Base-by-base conservation (phyloP, 2,113 vertebrate species). In the Equus quagga region DNA sequence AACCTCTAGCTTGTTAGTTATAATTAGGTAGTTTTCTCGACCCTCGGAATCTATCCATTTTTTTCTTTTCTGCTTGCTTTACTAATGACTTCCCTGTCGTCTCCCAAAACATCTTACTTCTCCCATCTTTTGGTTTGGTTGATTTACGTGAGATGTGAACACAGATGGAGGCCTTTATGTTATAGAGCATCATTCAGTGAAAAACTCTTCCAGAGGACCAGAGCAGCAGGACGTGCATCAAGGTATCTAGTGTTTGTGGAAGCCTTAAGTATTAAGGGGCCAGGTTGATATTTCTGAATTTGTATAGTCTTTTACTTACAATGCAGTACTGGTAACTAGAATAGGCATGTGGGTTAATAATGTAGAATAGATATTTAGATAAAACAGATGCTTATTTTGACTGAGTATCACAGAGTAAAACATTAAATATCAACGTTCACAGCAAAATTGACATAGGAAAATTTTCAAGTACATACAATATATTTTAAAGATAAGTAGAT, bases 181-280 rank as follows among this genome's bases (percentile, higher is more conserved):
- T 99, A 99, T 99, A 99, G 99, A 98, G 99, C 99, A 94, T 98
- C 98, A 98, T 99, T 99, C 98, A 98, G 98, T 99, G 99, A 99
- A 98, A 99, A 99, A 98, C 99, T 99, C 76, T 99, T 99, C 98
- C 99, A 99, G 98, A 99, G 99, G 97, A 99, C 99, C 91, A 99
- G 99, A 98, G 99, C 99, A 7, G 99, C 99, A 75, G 99, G 99
- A 98, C 99, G 99, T 93, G 99, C 99, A 89, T 99, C 99, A 99
- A 99, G 99, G 99, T 99, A 99, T 98, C 96, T 87, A 54, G 94
- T 97, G 96, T 75, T 96, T 96, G 87, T 97, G 56, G 94, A 96
- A 89, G 18, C 87, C 62, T 92, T 95, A 79, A 83, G 54, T 83
- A 72, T 83, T 95, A 94, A 95, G 60, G 80, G 83, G 44, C 62